Percentiles rank a stretch among this genome's conserved stretches.
Evolutionary conservation across 2,888 invertebrate genomes (phyloP).

Genomic region (Mongoloraphidia duomilia): DNA sequence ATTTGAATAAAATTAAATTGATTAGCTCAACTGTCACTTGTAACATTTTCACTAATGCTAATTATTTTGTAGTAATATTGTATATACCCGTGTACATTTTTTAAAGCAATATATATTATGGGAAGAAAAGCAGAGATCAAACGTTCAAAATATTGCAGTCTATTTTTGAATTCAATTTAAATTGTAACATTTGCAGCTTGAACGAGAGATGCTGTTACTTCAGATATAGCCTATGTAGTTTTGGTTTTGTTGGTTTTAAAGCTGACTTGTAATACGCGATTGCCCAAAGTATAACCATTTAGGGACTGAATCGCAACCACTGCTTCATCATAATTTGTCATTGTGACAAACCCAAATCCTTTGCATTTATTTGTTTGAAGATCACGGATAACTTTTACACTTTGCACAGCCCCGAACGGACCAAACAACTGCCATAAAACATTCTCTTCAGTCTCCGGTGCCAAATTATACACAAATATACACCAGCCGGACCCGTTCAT

Average conservation of each 20-base stretch:
- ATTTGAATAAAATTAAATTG: too few relatives aligned
- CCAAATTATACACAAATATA: constrained; percentile 85
- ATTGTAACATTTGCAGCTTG: constrained; percentile 1
- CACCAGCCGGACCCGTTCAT: constrained; percentile 84
- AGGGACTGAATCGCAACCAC: constrained; percentile 91
- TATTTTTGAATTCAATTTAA: constrained; percentile 5
- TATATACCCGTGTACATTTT: too few relatives aligned
- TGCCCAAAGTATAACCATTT: constrained; percentile 90
- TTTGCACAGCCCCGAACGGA: constrained; percentile 93
- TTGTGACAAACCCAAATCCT: constrained; percentile 96
- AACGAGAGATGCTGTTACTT: constrained; percentile 14
- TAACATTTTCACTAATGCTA: too few relatives aligned
- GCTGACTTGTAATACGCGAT: constrained; percentile 92
- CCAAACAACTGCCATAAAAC: constrained; percentile 91
- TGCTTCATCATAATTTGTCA: constrained; percentile 97
- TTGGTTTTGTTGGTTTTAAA: constrained; percentile 90
- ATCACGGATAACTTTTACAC: constrained; percentile 93
- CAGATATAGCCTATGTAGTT: constrained; percentile 36
- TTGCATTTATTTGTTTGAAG: constrained; percentile 94
- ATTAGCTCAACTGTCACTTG: too few relatives aligned
- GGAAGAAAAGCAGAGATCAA: too few relatives aligned
- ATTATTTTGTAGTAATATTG: too few relatives aligned
- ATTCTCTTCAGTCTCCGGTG: constrained; percentile 83
- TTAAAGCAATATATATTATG: too few relatives aligned
- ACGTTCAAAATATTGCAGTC: too few relatives aligned